Conservation (phyloP, 1,140 invertebrate species). For the Calliphora vicina region DNA sequence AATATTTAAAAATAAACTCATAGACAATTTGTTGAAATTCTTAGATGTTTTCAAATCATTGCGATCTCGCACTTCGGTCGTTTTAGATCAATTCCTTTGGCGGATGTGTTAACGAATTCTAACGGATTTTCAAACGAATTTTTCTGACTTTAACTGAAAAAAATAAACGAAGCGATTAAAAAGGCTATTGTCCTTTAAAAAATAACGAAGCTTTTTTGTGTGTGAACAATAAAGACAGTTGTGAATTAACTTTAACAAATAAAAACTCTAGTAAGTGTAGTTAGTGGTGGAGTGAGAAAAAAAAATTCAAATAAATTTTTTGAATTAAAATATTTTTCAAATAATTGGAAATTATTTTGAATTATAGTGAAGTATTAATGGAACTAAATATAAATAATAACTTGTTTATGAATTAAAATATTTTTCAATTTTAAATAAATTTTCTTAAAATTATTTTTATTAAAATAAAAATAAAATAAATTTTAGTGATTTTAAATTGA, state of each 20-base stretch:
- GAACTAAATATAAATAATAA: not conserved
- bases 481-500: not conserved
- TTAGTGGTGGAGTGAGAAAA: not conserved
- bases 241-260: not conserved
- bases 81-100: conserved; percentile 48
- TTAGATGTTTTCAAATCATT: conserved; percentile 50
- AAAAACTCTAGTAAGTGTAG: not conserved
- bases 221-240: conserved; percentile 6
- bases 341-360: not conserved
- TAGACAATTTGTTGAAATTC: conserved; percentile 42
- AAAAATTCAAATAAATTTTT: conserved; percentile 21
- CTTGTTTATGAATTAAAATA: not conserved
- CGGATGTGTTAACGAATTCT: conserved; percentile 34
- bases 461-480: not conserved
- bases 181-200: conserved; percentile 20
- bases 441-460: not conserved
- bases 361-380: not conserved
- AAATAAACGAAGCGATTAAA: conserved; percentile 11
- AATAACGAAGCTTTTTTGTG: not conserved
- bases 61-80: conserved; percentile 62
- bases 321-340: not conserved
- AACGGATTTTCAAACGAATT: conserved; percentile 14
- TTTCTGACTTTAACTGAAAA: conserved; percentile 21
- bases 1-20: conserved; percentile 60
- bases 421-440: not conserved